phyloP scores from a whole-genome alignment of 2,888 invertebrate species.

The Sinotaia quadrata region DNA sequence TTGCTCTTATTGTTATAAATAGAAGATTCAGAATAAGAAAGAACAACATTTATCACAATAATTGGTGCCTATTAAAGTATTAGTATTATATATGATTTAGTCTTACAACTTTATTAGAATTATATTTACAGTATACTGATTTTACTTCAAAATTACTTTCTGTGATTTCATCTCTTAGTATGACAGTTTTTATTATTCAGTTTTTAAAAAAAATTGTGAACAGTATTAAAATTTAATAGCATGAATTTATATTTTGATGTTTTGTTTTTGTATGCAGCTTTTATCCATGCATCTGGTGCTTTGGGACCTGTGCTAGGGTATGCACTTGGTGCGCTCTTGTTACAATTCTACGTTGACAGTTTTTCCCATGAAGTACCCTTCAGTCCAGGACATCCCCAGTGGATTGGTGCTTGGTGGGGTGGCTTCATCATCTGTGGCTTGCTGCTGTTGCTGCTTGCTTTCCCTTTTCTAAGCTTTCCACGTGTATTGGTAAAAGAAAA shows the following conservation, averaged over 20 bases:
- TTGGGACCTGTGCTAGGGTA: conserved; percentile 96
- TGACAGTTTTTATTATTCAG: too few relatives aligned
- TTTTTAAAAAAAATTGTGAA: too few relatives aligned
- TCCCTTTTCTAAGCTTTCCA: conserved; percentile 94
- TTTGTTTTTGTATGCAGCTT: conserved; percentile 85
- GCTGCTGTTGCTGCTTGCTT: conserved; percentile 86
- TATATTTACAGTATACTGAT: too few relatives aligned
- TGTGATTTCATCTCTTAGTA: too few relatives aligned
- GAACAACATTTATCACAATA: too few relatives aligned
- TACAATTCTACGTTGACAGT: conserved; percentile 93
- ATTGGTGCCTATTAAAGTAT: too few relatives aligned
- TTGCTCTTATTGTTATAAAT: too few relatives aligned
- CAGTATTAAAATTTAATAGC: too few relatives aligned
- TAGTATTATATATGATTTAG: too few relatives aligned
- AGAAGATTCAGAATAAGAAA: too few relatives aligned
- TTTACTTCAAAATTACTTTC: too few relatives aligned
- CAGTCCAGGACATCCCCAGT: conserved; percentile 74
- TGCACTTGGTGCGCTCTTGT: conserved; percentile 89
- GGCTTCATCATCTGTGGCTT: conserved; percentile 93
- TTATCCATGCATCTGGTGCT: conserved; percentile 97
- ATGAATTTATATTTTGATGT: conserved; percentile 26
- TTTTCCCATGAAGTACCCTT: conserved; percentile 76
- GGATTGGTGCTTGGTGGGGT: conserved; percentile 73
- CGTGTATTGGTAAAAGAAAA: conserved; percentile 75
- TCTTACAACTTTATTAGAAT: too few relatives aligned